A percentile compares a stretch with the other conserved stretches of the same genome.
Evolutionary conservation across 2,113 vertebrate species (phyloP).

Genomic region (Aythya baeri): DNA sequence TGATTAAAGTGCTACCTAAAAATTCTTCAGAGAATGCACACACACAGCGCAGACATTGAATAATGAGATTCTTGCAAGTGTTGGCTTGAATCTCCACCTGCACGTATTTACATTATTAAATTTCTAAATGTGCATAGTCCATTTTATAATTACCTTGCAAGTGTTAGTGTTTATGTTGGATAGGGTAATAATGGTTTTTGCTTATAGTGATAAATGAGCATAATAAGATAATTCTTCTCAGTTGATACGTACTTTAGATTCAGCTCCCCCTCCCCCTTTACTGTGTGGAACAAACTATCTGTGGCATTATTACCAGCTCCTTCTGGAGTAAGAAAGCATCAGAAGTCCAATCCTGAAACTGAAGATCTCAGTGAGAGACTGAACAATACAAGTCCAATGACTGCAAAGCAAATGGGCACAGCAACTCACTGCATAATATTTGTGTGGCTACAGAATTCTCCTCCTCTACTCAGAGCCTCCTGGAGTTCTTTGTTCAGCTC

Average conservation of each 20-base stretch:
- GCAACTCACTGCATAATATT: background rate
- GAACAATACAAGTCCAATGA: background rate
- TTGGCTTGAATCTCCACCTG: background rate
- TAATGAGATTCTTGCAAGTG: background rate
- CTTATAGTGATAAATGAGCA: background rate
- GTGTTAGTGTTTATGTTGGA: background rate
- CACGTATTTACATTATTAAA: background rate
- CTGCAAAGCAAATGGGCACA: background rate
- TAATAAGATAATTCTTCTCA: background rate
- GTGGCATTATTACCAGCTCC: background rate
- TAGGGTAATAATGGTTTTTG: background rate
- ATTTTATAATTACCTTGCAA: background rate
- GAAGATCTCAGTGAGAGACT: background rate
- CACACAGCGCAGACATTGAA: background rate
- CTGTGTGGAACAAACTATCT: background rate
- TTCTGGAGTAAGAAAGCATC: background rate
- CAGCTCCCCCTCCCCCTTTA: background rate
- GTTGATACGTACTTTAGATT: background rate
- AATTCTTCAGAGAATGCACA: background rate
- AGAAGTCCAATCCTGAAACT: background rate
- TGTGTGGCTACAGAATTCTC: background rate
- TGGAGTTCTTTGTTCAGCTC: too few species aligned
- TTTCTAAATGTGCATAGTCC: background rate
- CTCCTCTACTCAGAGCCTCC: too few species aligned
- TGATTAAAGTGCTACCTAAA: background rate